Evolutionary conservation across 2,113 vertebrate species (phyloP).

Genomic region (Oncorhynchus tshawytscha): DNA sequence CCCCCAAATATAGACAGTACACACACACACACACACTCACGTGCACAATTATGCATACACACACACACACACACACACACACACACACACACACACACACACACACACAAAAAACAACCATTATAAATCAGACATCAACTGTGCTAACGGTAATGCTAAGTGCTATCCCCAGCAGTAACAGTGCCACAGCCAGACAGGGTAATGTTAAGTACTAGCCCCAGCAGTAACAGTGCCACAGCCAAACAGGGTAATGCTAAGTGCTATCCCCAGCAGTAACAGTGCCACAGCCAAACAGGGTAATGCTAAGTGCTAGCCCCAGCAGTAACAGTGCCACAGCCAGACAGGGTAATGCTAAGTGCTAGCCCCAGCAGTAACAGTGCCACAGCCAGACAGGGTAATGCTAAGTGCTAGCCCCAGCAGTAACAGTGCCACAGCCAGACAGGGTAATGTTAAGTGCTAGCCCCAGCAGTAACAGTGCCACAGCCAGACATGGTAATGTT

Average conservation of each 20-base stretch:
- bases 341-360: not conserved
- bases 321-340: not conserved
- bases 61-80: not conserved
- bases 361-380: not conserved
- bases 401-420: no score
- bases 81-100: not conserved
- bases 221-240: not conserved
- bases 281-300: conserved; percentile 23
- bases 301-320: not conserved
- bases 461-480: no score
- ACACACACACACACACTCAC: not conserved
- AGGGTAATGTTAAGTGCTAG: no score
- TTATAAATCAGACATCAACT: conserved; percentile 11
- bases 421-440: no score
- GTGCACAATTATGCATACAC: no score
- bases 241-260: not conserved
- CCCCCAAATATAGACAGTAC: not conserved
- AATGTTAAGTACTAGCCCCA: not conserved
- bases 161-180: no score
- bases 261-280: no score
- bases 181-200: conserved; percentile 23
- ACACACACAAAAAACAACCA: no score
- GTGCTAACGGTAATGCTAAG: conserved; percentile 25
- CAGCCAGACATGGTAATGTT: conserved; percentile 18
- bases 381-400: not conserved